phyloP scores from a whole-genome alignment of 2,888 invertebrate species.

The Colletes collaris region DNA sequence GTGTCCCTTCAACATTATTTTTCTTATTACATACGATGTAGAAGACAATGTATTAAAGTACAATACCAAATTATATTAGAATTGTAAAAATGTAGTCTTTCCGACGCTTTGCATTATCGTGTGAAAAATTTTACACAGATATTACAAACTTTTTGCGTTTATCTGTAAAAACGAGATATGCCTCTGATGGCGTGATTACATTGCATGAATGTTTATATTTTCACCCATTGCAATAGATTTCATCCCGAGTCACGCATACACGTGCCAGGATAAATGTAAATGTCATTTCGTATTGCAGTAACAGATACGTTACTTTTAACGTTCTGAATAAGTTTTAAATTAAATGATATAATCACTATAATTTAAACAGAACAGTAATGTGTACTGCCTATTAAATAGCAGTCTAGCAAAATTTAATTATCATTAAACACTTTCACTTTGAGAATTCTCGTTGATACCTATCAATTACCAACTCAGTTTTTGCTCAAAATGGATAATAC shows the following conservation, averaged over 20 bases:
- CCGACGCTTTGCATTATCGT: conserved; percentile 21
- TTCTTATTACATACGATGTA: conserved; percentile 34
- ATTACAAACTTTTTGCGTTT: conserved; percentile 48
- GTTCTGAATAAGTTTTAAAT: conserved; percentile 28
- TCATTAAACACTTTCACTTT: conserved; percentile 22
- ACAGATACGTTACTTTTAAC: conserved; percentile 27
- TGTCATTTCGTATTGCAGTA: conserved; percentile 17
- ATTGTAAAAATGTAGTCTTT: conserved; percentile 46
- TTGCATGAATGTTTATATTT: conserved; percentile 16
- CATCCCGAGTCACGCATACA: conserved; percentile 27
- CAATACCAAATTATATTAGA: conserved; percentile 31
- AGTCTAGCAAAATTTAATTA: conserved; percentile 41
- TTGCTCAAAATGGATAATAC: conserved; percentile 16
- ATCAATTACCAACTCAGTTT: conserved; percentile 35
- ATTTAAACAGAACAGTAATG: conserved; percentile 15
- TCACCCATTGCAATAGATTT: conserved; percentile 25
- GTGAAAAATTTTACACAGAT: conserved; percentile 46
- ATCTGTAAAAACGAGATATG: conserved; percentile 45
- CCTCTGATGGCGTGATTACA: conserved; percentile 30
- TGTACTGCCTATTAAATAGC: conserved; percentile 33
- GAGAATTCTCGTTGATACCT: conserved; percentile 25
- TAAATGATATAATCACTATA: conserved; percentile 21
- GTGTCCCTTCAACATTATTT: conserved; percentile 41
- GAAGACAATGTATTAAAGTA: conserved; percentile 31
- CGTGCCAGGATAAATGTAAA: conserved; percentile 15